Evolutionary conservation across 1,140 invertebrate species (phyloP).

Genomic region (Proales similis): DNA sequence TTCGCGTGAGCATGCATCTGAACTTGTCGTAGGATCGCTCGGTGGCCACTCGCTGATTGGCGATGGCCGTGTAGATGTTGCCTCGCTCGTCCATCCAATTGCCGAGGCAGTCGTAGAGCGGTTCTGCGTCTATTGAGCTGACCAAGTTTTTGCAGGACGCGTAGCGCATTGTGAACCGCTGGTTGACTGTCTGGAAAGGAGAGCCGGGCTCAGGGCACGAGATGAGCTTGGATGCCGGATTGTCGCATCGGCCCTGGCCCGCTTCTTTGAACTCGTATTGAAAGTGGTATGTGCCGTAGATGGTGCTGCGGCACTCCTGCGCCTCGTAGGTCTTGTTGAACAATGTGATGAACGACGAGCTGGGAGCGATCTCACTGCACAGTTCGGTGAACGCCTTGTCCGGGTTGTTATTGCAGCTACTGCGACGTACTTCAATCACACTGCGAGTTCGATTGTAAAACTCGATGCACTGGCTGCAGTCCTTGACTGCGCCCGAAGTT

Average conservation of each 20-base stretch:
- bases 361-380: conserved; percentile 20
- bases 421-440: conserved; percentile 10
- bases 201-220: conserved; percentile 37
- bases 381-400: conserved; percentile 23
- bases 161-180: conserved; percentile 34
- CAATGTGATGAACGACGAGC: conserved; percentile 18
- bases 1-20: conserved; percentile 26
- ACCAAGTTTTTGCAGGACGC: conserved; percentile 23
- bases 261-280: conserved; percentile 34
- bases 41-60: conserved; percentile 19
- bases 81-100: conserved; percentile 26
- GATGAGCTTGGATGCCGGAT: conserved; percentile 12
- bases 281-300: conserved; percentile 37
- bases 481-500: conserved; percentile 23
- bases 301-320: conserved; percentile 35
- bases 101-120: conserved; percentile 18
- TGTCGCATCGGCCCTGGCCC: conserved; percentile 18
- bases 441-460: conserved; percentile 21
- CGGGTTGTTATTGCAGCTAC: conserved; percentile 29
- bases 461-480: conserved; percentile 34
- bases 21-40: conserved; percentile 34
- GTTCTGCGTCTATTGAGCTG: conserved; percentile 9
- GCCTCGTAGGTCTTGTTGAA: conserved; percentile 33
- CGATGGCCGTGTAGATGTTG: conserved; percentile 34
- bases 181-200: conserved; percentile 30